A percentile compares a stretch with the other conserved stretches of the same genome.
Conservation (phyloP, 2,888 invertebrate genomes). For the Galerucella calmariensis region DNA sequence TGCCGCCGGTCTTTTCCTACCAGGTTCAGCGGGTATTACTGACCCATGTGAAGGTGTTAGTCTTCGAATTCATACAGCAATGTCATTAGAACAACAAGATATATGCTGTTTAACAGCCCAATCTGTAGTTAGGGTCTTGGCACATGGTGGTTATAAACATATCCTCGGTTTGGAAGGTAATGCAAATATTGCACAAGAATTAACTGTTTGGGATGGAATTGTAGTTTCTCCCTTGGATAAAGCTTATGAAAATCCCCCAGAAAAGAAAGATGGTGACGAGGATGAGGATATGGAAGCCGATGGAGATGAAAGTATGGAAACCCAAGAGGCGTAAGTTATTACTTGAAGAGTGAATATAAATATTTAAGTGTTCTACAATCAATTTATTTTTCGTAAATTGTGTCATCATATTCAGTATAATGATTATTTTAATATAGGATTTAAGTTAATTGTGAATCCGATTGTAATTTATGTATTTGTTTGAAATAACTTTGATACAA, state of each 20-base stretch:
- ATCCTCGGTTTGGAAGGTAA: conserved; percentile 78
- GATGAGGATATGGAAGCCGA: conserved; percentile 76
- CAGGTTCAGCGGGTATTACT: conserved; percentile 90
- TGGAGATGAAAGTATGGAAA: conserved; percentile 70
- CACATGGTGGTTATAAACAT: conserved; percentile 94
- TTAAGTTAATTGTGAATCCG: too few species aligned
- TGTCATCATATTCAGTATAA: background rate
- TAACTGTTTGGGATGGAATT: conserved; percentile 97
- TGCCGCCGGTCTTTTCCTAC: conserved; percentile 93
- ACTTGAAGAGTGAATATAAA: background rate
- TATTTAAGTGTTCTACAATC: background rate
- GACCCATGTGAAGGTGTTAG: conserved; percentile 95
- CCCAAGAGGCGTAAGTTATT: conserved; percentile 56
- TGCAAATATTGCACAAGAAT: conserved; percentile 75
- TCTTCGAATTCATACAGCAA: conserved; percentile 88
- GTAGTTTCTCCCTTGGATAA: conserved; percentile 95
- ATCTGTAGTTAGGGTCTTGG: conserved; percentile 88
- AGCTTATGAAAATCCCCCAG: conserved; percentile 86
- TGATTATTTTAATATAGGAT: too few species aligned
- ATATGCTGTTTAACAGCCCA: conserved; percentile 94
- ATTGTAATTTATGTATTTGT: background rate
- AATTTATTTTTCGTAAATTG: background rate
- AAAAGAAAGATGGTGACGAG: conserved; percentile 79
- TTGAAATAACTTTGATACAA: background rate
- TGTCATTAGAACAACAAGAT: conserved; percentile 93